Evolutionary conservation across 1,140 invertebrate species (phyloP).

Genomic region (Procambarus clarkii): DNA sequence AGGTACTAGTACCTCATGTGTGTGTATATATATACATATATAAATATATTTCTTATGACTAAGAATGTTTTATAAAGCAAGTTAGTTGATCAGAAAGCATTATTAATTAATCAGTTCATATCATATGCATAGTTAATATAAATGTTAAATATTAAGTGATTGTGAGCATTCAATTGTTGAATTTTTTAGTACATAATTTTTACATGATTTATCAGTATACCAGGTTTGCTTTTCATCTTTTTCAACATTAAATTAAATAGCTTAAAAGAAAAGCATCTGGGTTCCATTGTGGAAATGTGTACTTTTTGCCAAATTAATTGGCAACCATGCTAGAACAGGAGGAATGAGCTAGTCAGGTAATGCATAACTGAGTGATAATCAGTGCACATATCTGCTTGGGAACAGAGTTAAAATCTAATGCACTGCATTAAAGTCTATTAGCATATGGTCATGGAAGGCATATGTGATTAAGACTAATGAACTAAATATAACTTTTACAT

Average conservation of each 20-base stretch:
- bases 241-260: not conserved
- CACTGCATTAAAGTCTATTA: not conserved
- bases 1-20: constrained; percentile 6
- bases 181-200: not conserved
- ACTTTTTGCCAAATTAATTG: not conserved
- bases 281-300: not conserved
- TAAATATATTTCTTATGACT: not conserved
- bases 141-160: not conserved
- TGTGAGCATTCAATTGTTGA: not conserved
- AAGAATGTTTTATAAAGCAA: not conserved
- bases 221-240: not conserved
- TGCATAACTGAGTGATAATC: not conserved
- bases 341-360: not conserved
- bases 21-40: not conserved
- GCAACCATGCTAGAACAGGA: not conserved
- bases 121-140: not conserved
- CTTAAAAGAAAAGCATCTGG: constrained; percentile 11
- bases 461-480: not conserved
- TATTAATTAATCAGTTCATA: not conserved
- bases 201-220: not conserved
- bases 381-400: not conserved
- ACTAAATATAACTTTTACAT: not conserved
- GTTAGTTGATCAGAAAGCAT: not conserved
- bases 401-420: not conserved
- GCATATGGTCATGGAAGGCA: not conserved